These are phyloP conservation scores for Ornithoptera alexandrae DNA, from an alignment of 2,888 invertebrate species.

Conservation along the genomic window DNA sequence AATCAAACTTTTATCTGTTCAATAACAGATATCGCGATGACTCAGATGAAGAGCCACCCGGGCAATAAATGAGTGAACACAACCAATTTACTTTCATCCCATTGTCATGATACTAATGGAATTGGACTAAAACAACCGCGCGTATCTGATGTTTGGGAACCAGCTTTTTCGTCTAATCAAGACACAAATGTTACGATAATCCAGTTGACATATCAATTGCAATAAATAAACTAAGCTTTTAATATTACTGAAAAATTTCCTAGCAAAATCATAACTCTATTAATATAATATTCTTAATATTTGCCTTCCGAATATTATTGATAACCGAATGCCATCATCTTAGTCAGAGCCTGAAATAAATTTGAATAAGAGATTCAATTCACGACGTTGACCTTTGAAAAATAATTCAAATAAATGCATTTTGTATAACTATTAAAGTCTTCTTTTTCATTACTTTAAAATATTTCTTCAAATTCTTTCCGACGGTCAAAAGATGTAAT, in stretches of 20 bases:
- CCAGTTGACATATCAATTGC: too few relatives aligned
- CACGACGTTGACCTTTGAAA: conserved; percentile 18
- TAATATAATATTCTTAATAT: too few relatives aligned
- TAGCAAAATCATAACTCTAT: too few relatives aligned
- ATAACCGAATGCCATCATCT: conserved; percentile 56
- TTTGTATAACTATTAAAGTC: background rate
- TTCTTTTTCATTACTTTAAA: conserved; percentile 3
- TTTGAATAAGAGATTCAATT: conserved; percentile 45
- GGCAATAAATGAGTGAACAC: conserved; percentile 36
- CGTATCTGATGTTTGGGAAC: too few relatives aligned
- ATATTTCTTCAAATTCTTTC: conserved; percentile 3
- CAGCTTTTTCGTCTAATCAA: too few relatives aligned
- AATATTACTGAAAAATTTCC: too few relatives aligned
- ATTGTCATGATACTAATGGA: conserved; percentile 1
- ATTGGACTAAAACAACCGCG: too few relatives aligned
- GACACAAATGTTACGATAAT: too few relatives aligned
- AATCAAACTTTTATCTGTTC: conserved; percentile 75
- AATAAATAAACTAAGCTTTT: too few relatives aligned
- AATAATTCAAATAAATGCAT: conserved; percentile 10
- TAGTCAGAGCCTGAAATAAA: conserved; percentile 71
- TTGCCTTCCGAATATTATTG: too few relatives aligned
- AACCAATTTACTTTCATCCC: conserved; percentile 5
- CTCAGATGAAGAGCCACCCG: conserved; percentile 54
- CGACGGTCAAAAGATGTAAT: too few relatives aligned
- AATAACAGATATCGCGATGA: conserved; percentile 71